Evolutionary conservation across 2,113 vertebrate species (phyloP).

Genomic region (Dasyurus viverrinus): DNA sequence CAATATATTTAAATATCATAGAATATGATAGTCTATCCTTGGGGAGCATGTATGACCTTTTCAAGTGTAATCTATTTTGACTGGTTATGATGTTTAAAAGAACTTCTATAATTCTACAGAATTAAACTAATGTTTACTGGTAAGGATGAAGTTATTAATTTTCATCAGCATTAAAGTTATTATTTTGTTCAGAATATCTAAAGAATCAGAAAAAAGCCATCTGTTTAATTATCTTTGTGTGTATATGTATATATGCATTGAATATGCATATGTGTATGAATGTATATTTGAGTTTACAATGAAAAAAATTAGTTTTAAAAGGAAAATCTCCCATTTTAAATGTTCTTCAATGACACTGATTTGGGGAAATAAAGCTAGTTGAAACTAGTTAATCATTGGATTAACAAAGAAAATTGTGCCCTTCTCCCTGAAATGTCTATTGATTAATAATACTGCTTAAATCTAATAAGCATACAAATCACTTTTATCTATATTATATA

Average conservation of each 20-base stretch:
- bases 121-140: slow-evolving; percentile 64
- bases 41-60: slow-evolving; percentile 45
- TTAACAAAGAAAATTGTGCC: neutral
- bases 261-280: neutral
- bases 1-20: neutral
- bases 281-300: neutral
- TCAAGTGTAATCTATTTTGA: slow-evolving; percentile 63
- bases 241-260: neutral
- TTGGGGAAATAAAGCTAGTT: neutral
- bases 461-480: neutral
- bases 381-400: neutral
- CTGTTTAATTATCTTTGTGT: slow-evolving; percentile 54
- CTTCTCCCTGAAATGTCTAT: neutral
- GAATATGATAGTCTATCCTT: slow-evolving; percentile 39
- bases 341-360: neutral
- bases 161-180: slow-evolving; percentile 49
- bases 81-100: slow-evolving; percentile 64
- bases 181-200: slow-evolving; percentile 55
- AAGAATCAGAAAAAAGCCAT: slow-evolving; percentile 54
- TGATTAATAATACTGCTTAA: neutral
- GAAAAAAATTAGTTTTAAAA: neutral
- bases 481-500: neutral
- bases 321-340: neutral
- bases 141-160: slow-evolving; percentile 56
- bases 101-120: slow-evolving; percentile 24